These are phyloP conservation scores for Strigamia maritima DNA, from an alignment of 2,888 invertebrate genomes.

Conservation along the genomic window DNA sequence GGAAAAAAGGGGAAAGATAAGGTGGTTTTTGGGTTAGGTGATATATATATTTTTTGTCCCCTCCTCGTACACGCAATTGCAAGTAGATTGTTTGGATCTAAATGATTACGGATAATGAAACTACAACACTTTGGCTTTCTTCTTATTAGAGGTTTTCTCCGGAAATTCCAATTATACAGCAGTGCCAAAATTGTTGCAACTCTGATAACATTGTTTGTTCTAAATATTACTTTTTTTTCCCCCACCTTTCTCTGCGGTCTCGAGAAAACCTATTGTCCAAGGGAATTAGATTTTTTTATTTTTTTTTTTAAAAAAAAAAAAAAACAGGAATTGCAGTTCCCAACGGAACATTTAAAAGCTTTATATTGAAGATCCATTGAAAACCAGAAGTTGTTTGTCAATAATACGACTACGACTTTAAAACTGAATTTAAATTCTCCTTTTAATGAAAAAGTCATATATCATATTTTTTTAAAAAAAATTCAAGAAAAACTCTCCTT, in stretches of 20 bases:
- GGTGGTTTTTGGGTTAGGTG: background rate
- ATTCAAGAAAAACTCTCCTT: no score
- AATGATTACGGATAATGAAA: slow-evolving; percentile 15
- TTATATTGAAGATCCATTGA: slow-evolving; percentile 15
- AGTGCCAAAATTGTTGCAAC: slow-evolving; percentile 5
- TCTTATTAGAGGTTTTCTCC: background rate
- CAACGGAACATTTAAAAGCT: slow-evolving; percentile 10
- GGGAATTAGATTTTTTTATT: background rate
- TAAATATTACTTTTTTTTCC: background rate
- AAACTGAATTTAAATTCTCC: background rate
- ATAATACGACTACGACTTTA: background rate
- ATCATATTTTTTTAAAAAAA: background rate
- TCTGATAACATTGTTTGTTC: slow-evolving; percentile 5
- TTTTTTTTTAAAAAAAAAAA: background rate
- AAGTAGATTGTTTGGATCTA: slow-evolving; percentile 15
- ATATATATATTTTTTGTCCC: background rate
- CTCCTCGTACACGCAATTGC: background rate
- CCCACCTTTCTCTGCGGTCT: background rate
- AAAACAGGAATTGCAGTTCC: background rate
- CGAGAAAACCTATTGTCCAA: slow-evolving; percentile 10
- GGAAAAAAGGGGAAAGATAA: background rate
- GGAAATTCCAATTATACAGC: slow-evolving; percentile 10
- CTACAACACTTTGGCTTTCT: slow-evolving; percentile 3
- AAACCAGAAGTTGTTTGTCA: background rate
- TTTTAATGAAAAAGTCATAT: background rate